Evolutionary conservation across 2,113 vertebrate species (phyloP).

Genomic region (Pomatorhinus ruficollis): DNA sequence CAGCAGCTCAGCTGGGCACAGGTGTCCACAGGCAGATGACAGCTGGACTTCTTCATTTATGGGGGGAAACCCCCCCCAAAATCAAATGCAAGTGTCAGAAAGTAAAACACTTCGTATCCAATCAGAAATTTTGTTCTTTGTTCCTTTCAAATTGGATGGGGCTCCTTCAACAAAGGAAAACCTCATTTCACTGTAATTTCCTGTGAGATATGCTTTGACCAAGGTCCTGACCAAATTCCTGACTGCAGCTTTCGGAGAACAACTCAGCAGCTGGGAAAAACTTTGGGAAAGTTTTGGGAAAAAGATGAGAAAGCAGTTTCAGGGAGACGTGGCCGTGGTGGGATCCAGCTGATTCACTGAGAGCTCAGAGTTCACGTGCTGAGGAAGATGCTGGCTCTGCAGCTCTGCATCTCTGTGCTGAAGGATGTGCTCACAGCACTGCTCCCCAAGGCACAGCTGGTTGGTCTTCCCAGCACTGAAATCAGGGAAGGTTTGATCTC

Average conservation of each 20-base stretch:
- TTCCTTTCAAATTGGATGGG: background rate
- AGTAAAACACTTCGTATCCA: background rate
- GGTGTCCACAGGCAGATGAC: background rate
- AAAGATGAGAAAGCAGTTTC: background rate
- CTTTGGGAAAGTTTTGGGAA: no score
- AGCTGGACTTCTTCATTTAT: background rate
- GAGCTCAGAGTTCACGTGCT: background rate
- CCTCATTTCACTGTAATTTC: background rate
- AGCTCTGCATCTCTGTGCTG: background rate
- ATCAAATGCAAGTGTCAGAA: background rate
- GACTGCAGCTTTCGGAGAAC: background rate
- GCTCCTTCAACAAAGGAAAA: background rate
- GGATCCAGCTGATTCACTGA: background rate
- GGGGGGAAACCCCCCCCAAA: background rate
- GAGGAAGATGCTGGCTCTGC: background rate
- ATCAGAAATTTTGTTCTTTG: background rate
- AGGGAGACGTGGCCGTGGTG: background rate
- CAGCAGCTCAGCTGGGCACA: background rate
- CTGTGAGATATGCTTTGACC: background rate
- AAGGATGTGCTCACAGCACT: background rate
- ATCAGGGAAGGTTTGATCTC: background rate
- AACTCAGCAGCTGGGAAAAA: background rate
- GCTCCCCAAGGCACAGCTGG: background rate
- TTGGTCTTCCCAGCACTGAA: background rate
- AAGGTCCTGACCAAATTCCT: background rate